phyloP scores from a whole-genome alignment of 1,140 invertebrate genomes.

The Antheraea pernyi region DNA sequence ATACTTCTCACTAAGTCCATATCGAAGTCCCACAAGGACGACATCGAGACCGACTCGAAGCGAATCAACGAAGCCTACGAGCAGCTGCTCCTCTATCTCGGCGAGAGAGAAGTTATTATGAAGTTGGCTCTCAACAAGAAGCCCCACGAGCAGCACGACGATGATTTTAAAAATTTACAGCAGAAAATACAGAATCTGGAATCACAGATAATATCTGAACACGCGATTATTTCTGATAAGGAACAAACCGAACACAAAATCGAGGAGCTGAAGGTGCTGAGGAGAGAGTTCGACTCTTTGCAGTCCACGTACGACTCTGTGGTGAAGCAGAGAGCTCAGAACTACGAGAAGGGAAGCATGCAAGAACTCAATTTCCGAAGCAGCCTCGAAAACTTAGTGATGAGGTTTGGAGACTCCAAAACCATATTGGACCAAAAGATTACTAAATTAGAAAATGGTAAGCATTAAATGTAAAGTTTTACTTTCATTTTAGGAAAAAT shows the following conservation, averaged over 20 bases:
- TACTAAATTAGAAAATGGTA: conserved; percentile 55
- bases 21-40: conserved; percentile 51
- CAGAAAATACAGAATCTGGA: conserved; percentile 56
- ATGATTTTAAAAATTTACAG: conserved; percentile 46
- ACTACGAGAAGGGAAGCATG: conserved; percentile 48
- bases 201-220: conserved; percentile 57
- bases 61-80: conserved; percentile 51
- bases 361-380: conserved; percentile 75
- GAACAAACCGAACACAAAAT: conserved; percentile 63
- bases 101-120: conserved; percentile 45
- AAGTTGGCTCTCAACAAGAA: conserved; percentile 42
- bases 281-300: conserved; percentile 62
- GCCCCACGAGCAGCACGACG: conserved; percentile 30
- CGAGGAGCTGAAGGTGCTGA: conserved; percentile 55
- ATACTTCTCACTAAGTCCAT: conserved; percentile 57
- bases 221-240: conserved; percentile 77
- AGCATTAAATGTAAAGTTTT: not conserved
- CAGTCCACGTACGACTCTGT: conserved; percentile 62
- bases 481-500: too few relatives aligned
- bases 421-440: conserved; percentile 62
- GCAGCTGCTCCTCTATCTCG: conserved; percentile 38
- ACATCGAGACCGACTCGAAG: conserved; percentile 50
- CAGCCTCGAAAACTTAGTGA: conserved; percentile 70
- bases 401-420: conserved; percentile 54
- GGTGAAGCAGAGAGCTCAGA: conserved; percentile 42